These are phyloP conservation scores for Miltochrista miniata DNA, from an alignment of 2,888 invertebrate species.

Conservation along the genomic window DNA sequence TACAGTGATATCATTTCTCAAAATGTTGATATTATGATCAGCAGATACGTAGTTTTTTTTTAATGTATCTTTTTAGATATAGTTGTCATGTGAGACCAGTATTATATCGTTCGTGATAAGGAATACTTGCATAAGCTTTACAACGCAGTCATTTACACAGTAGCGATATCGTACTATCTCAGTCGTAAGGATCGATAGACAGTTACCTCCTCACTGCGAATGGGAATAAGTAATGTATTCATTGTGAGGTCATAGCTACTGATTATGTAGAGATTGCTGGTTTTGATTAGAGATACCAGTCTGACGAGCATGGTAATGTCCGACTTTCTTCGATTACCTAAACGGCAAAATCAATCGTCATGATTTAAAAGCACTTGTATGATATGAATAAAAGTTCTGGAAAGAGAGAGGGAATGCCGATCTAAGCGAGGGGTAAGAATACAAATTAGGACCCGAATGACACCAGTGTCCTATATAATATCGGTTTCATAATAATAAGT, in stretches of 20 bases:
- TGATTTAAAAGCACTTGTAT: no score
- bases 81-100: conserved; percentile 14
- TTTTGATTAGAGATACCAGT: not conserved
- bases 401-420: no score
- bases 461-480: no score
- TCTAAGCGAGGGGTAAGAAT: no score
- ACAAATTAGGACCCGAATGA: no score
- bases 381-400: no score
- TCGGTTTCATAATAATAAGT: no score
- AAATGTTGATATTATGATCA: conserved; percentile 3
- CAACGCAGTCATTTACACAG: conserved; percentile 47
- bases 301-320: no score
- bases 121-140: conserved; percentile 46
- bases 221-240: conserved; percentile 32
- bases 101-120: conserved; percentile 40
- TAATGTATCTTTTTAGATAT: conserved; percentile 7
- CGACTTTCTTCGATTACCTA: no score
- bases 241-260: conserved; percentile 17
- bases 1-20: conserved; percentile 8
- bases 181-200: conserved; percentile 13
- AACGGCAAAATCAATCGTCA: no score
- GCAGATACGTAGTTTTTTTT: conserved; percentile 22
- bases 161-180: conserved; percentile 31
- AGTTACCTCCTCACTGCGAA: conserved; percentile 16
- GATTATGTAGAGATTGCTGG: not conserved